phyloP scores from a whole-genome alignment of 2,113 vertebrate genomes.

The Forbesichthys papilliferus region DNA sequence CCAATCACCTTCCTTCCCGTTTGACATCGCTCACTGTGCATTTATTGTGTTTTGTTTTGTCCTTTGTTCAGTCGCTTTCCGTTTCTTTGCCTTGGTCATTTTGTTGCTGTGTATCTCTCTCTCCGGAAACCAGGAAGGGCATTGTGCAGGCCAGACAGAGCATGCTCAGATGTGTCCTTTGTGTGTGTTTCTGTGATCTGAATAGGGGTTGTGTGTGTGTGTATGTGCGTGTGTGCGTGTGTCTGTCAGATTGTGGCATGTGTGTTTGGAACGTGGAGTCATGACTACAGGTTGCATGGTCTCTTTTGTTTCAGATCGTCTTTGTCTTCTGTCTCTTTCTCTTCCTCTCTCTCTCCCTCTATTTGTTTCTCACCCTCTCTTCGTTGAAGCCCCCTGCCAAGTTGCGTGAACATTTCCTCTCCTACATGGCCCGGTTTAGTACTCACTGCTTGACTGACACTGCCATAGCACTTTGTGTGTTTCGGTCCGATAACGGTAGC shows the following conservation, averaged over 20 bases:
- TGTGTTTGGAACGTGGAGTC: conserved; percentile 71
- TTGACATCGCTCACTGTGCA: conserved; percentile 17
- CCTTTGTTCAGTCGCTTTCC: conserved; percentile 4
- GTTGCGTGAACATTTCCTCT: conserved; percentile 75
- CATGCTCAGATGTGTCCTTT: conserved; percentile 64
- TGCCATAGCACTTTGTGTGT: conserved; percentile 74
- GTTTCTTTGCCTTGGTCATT: conserved; percentile 41
- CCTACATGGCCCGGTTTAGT: conserved; percentile 69
- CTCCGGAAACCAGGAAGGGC: conserved; percentile 46
- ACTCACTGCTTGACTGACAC: conserved; percentile 76
- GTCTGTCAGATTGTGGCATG: conserved; percentile 66
- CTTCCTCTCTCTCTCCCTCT: conserved; percentile 75
- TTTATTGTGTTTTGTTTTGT: conserved; percentile 15
- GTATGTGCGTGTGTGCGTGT: conserved; percentile 40
- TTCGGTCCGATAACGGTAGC: conserved; percentile 70
- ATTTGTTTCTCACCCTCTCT: conserved; percentile 76
- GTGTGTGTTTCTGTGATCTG: conserved; percentile 58
- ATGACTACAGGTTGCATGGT: conserved; percentile 71
- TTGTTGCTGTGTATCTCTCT: conserved; percentile 50
- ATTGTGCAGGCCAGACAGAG: conserved; percentile 63
- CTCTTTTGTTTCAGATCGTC: conserved; percentile 78
- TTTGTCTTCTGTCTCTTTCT: conserved; percentile 72
- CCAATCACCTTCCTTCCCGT: conserved; percentile 24
- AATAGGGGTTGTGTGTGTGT: conserved; percentile 55
- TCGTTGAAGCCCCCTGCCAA: conserved; percentile 73